phyloP scores from a whole-genome alignment of 2,888 invertebrate species.

The Toxonevra muliebris region DNA sequence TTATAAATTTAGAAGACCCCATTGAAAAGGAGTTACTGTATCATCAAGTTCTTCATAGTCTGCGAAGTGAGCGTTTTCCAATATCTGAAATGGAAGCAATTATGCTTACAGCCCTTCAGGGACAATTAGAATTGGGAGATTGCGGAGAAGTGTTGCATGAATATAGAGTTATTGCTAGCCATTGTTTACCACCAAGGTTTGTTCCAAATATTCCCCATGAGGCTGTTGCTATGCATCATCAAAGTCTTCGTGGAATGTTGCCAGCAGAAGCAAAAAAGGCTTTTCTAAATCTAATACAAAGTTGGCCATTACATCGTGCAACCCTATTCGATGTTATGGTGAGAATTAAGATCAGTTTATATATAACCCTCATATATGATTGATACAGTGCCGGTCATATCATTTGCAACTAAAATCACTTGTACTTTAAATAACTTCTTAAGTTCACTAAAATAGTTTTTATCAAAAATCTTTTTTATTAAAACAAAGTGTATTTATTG shows the following conservation, averaged over 20 bases:
- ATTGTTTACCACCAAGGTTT: conserved; percentile 85
- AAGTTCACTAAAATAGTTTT: too few species aligned
- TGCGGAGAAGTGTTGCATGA: conserved; percentile 75
- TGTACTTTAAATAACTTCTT: too few species aligned
- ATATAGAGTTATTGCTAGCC: conserved; percentile 76
- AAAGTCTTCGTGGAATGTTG: conserved; percentile 86
- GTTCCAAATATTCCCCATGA: conserved; percentile 81
- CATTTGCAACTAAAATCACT: too few species aligned
- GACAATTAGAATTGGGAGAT: conserved; percentile 91
- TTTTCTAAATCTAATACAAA: conserved; percentile 90
- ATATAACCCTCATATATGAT: too few species aligned
- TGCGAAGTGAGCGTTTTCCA: conserved; percentile 90
- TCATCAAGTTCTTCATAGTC: conserved; percentile 90
- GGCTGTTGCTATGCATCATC: conserved; percentile 90
- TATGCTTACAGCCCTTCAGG: conserved; percentile 92
- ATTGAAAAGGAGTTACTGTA: conserved; percentile 94
- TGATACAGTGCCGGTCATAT: too few species aligned
- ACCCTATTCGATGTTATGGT: conserved; percentile 96
- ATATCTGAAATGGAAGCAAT: conserved; percentile 94
- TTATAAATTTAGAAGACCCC: conserved; percentile 80
- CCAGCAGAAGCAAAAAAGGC: conserved; percentile 89
- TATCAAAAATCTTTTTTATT: too few species aligned
- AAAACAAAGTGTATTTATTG: too few species aligned
- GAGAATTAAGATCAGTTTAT: conserved; percentile 56
- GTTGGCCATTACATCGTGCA: conserved; percentile 92